These are phyloP conservation scores for Doris montereyensis DNA, from an alignment of 2,888 invertebrate genomes.

Conservation along the genomic window DNA sequence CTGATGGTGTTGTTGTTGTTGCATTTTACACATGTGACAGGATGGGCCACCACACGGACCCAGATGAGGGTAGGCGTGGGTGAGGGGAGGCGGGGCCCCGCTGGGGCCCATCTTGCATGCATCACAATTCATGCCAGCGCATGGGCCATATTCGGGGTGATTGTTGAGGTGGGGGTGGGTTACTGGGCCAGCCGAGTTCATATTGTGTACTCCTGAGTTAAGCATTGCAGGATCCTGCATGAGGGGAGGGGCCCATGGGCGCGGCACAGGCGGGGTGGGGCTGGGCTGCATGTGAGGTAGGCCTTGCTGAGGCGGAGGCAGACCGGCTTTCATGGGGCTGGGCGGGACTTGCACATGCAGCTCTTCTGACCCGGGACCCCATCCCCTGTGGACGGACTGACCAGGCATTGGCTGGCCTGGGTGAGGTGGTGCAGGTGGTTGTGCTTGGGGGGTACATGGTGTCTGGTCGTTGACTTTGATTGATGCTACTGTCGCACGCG, in stretches of 20 bases:
- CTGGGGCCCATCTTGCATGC: conserved; percentile 25
- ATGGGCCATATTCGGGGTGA: conserved; percentile 43
- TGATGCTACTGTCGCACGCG: conserved; percentile 24
- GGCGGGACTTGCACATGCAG: conserved; percentile 31
- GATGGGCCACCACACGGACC: conserved; percentile 21
- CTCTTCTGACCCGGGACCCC: conserved; percentile 33
- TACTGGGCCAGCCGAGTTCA: conserved; percentile 1
- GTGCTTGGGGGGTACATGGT: not conserved
- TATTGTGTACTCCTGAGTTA: conserved; percentile 20
- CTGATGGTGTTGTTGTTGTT: conserved; percentile 20
- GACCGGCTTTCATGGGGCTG: conserved; percentile 37
- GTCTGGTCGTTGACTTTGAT: not conserved
- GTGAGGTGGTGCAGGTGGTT: not conserved
- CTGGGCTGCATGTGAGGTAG: conserved; percentile 42
- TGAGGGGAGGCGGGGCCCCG: not conserved
- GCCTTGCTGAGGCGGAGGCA: conserved; percentile 30
- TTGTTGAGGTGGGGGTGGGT: conserved; percentile 30
- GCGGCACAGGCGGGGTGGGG: conserved; percentile 38
- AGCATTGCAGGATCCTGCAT: conserved; percentile 38
- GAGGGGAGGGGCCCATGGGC: conserved; percentile 33
- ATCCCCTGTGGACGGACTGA: conserved; percentile 30
- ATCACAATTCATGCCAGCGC: conserved; percentile 37
- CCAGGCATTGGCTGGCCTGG: not conserved
- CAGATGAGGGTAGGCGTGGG: conserved; percentile 25
- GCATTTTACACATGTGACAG: conserved; percentile 23